A percentile compares a stretch with the other conserved stretches of the same genome.
phyloP scores from a whole-genome alignment of 2,113 vertebrate species.

The Brachypodius melanocephalos region DNA sequence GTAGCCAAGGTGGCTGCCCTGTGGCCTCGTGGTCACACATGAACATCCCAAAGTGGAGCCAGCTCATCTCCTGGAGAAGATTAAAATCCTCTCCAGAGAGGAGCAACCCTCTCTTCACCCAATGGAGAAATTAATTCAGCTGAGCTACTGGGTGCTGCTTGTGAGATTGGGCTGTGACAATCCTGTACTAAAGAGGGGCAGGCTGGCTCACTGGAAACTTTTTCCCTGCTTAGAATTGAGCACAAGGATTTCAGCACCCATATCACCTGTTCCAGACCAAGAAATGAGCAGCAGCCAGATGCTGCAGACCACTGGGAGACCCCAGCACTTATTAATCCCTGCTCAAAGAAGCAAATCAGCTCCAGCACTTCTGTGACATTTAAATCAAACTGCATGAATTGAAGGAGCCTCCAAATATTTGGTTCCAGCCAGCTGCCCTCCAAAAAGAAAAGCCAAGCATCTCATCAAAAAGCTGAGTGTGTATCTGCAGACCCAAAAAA shows the following conservation, averaged over 20 bases:
- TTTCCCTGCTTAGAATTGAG: background rate
- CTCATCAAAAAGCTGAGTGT: background rate
- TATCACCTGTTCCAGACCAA: background rate
- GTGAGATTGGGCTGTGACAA: background rate
- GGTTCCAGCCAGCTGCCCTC: background rate
- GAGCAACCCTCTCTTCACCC: background rate
- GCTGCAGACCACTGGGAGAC: background rate
- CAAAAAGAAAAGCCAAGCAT: background rate
- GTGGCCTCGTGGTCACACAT: fast-evolving
- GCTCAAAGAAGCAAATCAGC: background rate
- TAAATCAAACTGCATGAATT: background rate
- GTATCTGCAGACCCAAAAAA: background rate
- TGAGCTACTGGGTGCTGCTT: background rate
- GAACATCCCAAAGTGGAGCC: background rate
- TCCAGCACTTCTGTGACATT: background rate
- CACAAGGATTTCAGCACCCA: background rate
- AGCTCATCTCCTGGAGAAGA: background rate
- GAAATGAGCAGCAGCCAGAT: background rate
- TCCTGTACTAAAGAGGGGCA: background rate
- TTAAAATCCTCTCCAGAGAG: background rate
- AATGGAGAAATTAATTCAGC: background rate
- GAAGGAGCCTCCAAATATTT: background rate
- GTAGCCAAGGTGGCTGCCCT: background rate
- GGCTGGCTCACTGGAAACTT: background rate
- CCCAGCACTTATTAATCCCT: background rate